Percentiles rank a stretch among this genome's conserved stretches.
Conservation (phyloP, 2,888 invertebrate species). For the Metacarcinus magister region DNA sequence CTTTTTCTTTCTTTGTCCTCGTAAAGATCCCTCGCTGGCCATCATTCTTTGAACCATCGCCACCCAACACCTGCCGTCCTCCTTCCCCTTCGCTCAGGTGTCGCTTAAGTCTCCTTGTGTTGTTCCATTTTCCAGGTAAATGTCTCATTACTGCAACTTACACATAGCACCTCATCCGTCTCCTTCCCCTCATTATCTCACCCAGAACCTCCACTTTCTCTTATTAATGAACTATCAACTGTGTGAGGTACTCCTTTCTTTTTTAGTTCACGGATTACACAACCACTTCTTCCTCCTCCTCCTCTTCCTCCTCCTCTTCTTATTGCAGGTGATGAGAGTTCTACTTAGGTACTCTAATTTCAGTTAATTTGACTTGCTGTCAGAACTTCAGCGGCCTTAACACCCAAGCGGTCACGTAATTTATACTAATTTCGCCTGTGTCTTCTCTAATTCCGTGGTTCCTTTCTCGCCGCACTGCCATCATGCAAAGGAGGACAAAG, state of each 20-base stretch:
- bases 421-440: not conserved
- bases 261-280: not conserved
- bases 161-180: not conserved
- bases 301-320: not conserved
- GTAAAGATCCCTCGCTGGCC: not conserved
- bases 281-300: not conserved
- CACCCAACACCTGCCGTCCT: not conserved
- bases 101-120: not conserved
- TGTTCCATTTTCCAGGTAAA: not conserved
- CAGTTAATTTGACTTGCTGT: conserved; percentile 1
- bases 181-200: not conserved
- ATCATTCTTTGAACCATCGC: not conserved
- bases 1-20: not conserved
- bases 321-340: not conserved
- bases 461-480: conserved; percentile 5
- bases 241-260: not conserved
- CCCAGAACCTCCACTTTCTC: not conserved
- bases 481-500: conserved; percentile 40
- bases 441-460: conserved; percentile 46
- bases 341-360: not conserved
- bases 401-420: conserved; percentile 7
- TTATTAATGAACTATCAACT: not conserved
- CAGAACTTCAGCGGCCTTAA: not conserved
- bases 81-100: not conserved
- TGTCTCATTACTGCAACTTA: not conserved